Evolutionary conservation across 2,113 vertebrate genomes (phyloP), one percentile per base, ranked within the genome.

Genomic region (Trogon surrucura): DNA sequence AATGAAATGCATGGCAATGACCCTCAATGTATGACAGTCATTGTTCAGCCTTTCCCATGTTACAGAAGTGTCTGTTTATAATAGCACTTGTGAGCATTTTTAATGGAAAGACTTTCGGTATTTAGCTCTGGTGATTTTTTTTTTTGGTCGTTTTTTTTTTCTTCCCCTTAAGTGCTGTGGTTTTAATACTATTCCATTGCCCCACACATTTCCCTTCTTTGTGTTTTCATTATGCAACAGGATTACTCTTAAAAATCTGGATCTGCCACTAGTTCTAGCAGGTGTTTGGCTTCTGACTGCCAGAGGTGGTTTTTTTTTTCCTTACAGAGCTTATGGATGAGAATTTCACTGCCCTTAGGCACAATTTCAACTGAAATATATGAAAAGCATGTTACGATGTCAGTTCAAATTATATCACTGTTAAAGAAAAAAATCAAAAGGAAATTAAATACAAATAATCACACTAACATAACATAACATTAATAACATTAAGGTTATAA

Each of bases 381-480:
- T 97, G 96, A 96, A 94, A 97, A 96, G 90, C 18, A 54, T 93
- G 91, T 96, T 97, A 95, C 84, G 67, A 19, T 96, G 97, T 97
- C 95, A 93, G 89, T 96, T 96, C 94, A 95, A 93, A 96, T 97
- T 97, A 96, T 95, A 96, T 96, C 94, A 80, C 86, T 73, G 25
- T 94, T 96, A 71, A 85, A 95, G 86, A 81, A 95, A 97, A 93
- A 73, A 67, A 65, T 41, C 56, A 2, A 73, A 97, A 97, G 95
- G 97, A 97, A 98, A 95, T 94, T 69, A 97, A 91, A 97, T 96
- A 81, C 91, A 96, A 97, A 97, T 94, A 95, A 96, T 97, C 93
- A 80, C 75, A 78, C 66, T 92, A 93, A 93, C 84, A 83, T 91
- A 88, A 92, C 75, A 93, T 95, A 93, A 87, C 70, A 92, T 93